Evolutionary conservation across 2,113 vertebrate genomes (phyloP).

Genomic region (Urocynchramus pylzowi): DNA sequence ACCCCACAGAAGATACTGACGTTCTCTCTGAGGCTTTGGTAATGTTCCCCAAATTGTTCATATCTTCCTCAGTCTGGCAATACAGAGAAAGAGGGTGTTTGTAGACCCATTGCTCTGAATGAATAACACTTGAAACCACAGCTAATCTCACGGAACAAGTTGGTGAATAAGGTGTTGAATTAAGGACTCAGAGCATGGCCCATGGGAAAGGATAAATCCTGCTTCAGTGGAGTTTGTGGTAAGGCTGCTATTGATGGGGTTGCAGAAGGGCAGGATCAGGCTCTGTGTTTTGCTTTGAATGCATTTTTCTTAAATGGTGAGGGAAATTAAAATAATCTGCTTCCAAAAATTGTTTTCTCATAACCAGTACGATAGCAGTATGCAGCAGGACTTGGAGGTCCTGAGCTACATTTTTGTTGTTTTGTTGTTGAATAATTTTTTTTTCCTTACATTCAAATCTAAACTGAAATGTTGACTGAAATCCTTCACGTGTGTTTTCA

Average conservation of each 20-base stretch:
- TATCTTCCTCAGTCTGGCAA: neutral
- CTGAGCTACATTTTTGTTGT: neutral
- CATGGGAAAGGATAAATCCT: neutral
- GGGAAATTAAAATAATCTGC: neutral
- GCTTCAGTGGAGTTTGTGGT: neutral
- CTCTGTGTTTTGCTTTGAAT: neutral
- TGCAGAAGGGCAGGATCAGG: neutral
- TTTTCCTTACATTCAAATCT: neutral
- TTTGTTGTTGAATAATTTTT: neutral
- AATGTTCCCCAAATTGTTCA: neutral
- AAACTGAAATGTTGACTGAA: neutral
- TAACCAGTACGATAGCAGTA: neutral
- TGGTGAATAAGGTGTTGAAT: conserved; percentile 4
- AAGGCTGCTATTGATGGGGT: neutral
- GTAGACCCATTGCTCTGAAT: neutral
- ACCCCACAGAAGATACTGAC: neutral
- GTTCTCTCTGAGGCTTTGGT: neutral
- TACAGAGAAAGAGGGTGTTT: neutral
- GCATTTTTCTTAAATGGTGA: neutral
- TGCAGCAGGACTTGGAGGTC: neutral
- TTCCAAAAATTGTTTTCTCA: neutral
- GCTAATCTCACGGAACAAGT: neutral
- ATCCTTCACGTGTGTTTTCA: neutral
- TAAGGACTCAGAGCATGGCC: neutral
- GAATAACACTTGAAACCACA: neutral